These are phyloP conservation scores for Coluber constrictor DNA, from an alignment of 2,797 vertebrate species.

Conservation along the genomic window DNA sequence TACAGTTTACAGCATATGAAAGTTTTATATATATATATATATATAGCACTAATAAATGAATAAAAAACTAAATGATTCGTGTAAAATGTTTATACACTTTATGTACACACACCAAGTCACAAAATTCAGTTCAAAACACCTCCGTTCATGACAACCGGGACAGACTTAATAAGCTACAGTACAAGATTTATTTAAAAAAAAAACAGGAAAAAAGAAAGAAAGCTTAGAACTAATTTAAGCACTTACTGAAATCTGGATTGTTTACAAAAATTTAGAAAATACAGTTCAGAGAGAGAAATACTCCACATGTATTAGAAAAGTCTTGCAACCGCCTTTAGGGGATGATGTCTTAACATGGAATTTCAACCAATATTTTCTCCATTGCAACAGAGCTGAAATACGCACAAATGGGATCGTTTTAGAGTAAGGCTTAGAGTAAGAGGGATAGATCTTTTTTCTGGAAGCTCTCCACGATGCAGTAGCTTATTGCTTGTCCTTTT, in stretches of 20 bases:
- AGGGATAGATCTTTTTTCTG: conserved; percentile 56
- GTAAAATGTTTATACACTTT: conserved; percentile 75
- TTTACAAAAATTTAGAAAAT: conserved; percentile 75
- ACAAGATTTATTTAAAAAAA: conserved; percentile 59
- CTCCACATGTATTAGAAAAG: conserved; percentile 68
- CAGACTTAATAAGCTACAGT: conserved; percentile 62
- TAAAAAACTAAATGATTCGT: conserved; percentile 77
- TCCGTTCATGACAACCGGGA: conserved; percentile 56
- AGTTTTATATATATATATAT: conserved; percentile 14
- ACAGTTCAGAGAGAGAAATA: conserved; percentile 62
- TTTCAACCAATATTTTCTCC: conserved; percentile 44
- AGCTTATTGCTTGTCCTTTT: conserved; percentile 68
- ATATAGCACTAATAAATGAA: conserved; percentile 66
- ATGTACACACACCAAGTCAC: conserved; percentile 70
- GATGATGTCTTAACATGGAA: conserved; percentile 52
- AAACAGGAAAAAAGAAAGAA: conserved; percentile 1
- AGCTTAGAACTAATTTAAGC: conserved; percentile 55
- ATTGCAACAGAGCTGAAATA: conserved; percentile 43
- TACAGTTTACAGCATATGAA: conserved; percentile 58
- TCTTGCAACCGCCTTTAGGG: conserved; percentile 47
- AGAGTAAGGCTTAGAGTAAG: conserved; percentile 71
- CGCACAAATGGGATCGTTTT: conserved; percentile 51
- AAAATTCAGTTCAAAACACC: conserved; percentile 61
- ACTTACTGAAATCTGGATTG: conserved; percentile 63
- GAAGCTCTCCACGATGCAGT: conserved; percentile 48